phyloP scores from a whole-genome alignment of 2,888 invertebrate genomes.

The Aleiodes alternator region DNA sequence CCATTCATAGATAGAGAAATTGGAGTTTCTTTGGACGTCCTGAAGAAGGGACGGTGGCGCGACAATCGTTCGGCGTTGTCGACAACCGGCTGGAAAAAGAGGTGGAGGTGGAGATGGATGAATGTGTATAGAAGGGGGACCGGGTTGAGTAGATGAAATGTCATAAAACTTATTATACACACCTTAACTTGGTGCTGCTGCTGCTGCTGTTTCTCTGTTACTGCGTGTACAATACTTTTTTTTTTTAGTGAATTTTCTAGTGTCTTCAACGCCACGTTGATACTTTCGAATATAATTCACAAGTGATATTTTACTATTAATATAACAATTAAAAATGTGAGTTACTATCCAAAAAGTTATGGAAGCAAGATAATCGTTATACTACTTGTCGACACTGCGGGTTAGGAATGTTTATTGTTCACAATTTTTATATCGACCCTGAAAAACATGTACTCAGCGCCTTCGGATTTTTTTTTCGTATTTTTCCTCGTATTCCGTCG shows the following conservation, averaged over 20 bases:
- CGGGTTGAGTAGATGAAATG: constrained; percentile 55
- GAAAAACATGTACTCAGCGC: no score
- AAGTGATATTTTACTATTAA: neutral
- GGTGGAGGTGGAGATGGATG: constrained; percentile 32
- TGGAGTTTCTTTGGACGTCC: constrained; percentile 39
- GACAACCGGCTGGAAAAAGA: constrained; percentile 47
- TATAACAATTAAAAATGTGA: no score
- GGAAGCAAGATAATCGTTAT: no score
- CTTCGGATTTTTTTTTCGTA: neutral
- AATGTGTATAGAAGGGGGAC: constrained; percentile 31
- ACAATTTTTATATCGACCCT: no score
- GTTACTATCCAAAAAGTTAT: no score
- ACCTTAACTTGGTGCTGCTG: constrained; percentile 40
- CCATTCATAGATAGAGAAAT: no score
- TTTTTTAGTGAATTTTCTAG: neutral
- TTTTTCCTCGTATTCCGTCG: no score
- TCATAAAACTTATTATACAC: constrained; percentile 55
- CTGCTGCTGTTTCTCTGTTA: constrained; percentile 21
- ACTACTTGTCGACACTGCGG: no score
- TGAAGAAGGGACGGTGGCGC: constrained; percentile 55
- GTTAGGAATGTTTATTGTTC: no score
- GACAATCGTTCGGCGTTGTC: constrained; percentile 53
- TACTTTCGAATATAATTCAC: neutral
- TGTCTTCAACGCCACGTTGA: constrained; percentile 17
- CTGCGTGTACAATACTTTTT: constrained; percentile 30